Base-by-base conservation (phyloP, 1,140 invertebrate species). In the Drosophila seguyi region DNA sequence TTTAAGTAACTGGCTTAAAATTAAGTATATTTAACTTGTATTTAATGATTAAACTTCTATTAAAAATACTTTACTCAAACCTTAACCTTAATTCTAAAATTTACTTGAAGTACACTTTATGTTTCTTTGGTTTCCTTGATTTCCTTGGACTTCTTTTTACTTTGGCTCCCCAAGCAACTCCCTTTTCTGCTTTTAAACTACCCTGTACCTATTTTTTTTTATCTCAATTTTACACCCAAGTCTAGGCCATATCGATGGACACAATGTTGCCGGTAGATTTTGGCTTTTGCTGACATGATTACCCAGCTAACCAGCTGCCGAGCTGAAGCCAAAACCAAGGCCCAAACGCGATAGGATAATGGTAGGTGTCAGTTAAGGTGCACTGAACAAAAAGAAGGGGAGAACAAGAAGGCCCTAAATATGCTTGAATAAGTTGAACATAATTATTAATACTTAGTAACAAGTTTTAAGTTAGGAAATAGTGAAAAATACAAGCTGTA, bases 211-310 rank as follows among this genome's bases (percentile, higher is more conserved):
- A 11, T 11, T 50, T 18, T 18, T 29, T 18, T 29, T 18, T 47
- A 48, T 42, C 31, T 25, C 13, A 0, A 0, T 11, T n/a, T 42
- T 20, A 20, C 25, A 4, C 22, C 39, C 4, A 18, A 14, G 13
- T 62, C 44, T 63, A 16, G 22, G 63, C 31, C 63, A 66, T 63
- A 66, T 66, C 63, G 63, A 66, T 63, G 34, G 58, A 81, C 74
- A 59, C 58, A 82, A 60, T 75, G 68, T 75, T 79, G 80, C 69
- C 52, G 52, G 60, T 79, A 29, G 71, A 74, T 79, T 79, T 68
- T 59, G 57, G n/a, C 18, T 75, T 80, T 71, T 63, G 59, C 81
- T 80, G 81, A 84, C 81, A 76, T 80, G 81, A 85, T 84, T 84
- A 85, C 52, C 68, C 45, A n/a, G 66, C 61, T 68, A 52, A 36